Evolutionary conservation across 1,140 invertebrate genomes (phyloP), one percentile per base, ranked within the genome.

Genomic region (Aphelinus atriplicis): DNA sequence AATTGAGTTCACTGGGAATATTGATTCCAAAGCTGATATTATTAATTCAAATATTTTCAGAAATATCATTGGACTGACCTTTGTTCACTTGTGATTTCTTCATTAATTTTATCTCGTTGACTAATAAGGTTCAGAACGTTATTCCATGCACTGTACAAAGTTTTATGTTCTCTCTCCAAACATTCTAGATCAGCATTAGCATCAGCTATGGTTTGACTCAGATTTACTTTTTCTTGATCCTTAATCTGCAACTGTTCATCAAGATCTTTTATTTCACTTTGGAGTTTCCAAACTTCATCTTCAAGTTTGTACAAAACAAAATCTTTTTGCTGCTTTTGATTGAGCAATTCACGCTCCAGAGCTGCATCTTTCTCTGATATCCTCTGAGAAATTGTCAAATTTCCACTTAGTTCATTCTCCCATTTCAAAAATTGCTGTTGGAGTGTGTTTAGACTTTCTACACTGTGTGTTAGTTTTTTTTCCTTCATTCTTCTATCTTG

Each of bases 141-240:
- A 81, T 93, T 92, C 93, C 94, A 95, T 7, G 92, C 88, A 79
- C 90, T 90, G 56, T 93, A 87, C 2, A 94, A 85, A 26, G 90
- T 90, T 51, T 90, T 90, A 75, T 93, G 90, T 76, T 95, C 93
- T 53, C 90, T 88, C 79, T 93, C 90, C 45, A 94, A 80, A 26
- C 90, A 91, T 81, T 93, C 92, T 45, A 95, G 84, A 82, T 95
- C 93, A 4, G 91, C 90, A 76, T 91, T 92, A 3, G 90, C 90
- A 74, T 92, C 89, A 2, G 90, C 89, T 56, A 90, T 86, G 57
- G 85, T 87, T 80, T 87, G 87, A 76, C 84, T 84, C 46, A 90
- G 79, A 1, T 85, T 81, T 63, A 84, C 79, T 45, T 88, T 88
- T 56, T 89, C 86, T 64, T 88, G 84, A 57, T 83, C 81, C 78